Evolutionary conservation across 53 echinoderm and acorn worm species (phyloP), one percentile per base, ranked within the genome.

Genomic region (Echinarachnius parma): DNA sequence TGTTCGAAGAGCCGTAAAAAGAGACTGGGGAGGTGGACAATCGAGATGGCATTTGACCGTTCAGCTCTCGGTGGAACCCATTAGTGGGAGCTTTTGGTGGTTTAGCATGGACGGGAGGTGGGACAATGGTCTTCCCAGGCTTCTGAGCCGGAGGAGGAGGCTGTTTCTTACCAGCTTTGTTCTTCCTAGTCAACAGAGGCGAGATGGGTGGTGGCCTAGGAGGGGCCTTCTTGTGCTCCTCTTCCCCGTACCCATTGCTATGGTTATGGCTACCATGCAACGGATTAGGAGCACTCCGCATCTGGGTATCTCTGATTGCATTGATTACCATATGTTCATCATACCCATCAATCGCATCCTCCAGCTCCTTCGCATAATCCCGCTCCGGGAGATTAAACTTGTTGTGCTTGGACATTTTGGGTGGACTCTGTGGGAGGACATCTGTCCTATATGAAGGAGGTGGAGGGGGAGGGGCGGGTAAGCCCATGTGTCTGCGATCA

Each of bases 111-210:
- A 72, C 74, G 19, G 74, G 74, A 28, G 74, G 74, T 8, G 74
- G 74, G 25, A 72, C 56, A 27, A 37, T 24, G 0, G 74, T 37
- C 42, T 72, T 72, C 24, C 9, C 34, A 32, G 68, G 55, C 16
- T 72, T 72, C 22, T 72, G 74, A 1, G 74, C 74, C 25, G 74
- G 74, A 1, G 57, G 21, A 28, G 74, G 74, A 19, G 74, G 74
- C 39, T 72, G 74, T 46, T 72, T 72, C 42, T 72, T 72, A 29
- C 56, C 56, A 56, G 57, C 74, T 57, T 72, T 72, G 46, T 21
- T 8, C 28, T 72, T 72, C 7, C 26, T 25, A 34, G 57, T 42
- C 7, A 46, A 39, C 25, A 37, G 35, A 19, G 74, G 55, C 19
- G 74, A 72, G 14, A 72, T 42, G 11, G 74, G 18, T 10, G 74